These are phyloP conservation scores for Eubucco bourcierii DNA, from an alignment of 2,113 vertebrate genomes.

Conservation along the genomic window DNA sequence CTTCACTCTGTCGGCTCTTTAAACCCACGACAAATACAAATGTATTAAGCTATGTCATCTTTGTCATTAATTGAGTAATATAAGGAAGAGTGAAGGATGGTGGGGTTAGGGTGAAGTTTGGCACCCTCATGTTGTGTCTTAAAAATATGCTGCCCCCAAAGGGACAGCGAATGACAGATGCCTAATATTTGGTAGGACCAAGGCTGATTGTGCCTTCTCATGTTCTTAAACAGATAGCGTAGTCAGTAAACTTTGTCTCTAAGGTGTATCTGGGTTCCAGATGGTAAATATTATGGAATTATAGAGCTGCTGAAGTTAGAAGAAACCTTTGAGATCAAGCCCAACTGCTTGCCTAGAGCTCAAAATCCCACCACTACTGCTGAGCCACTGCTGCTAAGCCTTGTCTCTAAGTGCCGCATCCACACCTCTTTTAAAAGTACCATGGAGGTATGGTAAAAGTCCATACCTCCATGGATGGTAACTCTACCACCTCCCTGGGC, in stretches of 20 bases:
- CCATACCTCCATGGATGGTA: no score
- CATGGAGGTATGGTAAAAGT: no score
- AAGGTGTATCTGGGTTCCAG: not conserved
- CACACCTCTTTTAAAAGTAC: no score
- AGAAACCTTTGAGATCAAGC: no score
- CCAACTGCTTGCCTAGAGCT: no score
- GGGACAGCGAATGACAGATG: not conserved
- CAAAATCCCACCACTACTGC: no score
- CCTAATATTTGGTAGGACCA: not conserved
- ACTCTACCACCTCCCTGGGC: no score
- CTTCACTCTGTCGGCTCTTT: no score
- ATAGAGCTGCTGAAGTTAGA: no score
- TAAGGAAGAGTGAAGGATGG: not conserved
- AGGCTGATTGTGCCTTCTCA: not conserved
- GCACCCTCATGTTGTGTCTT: not conserved
- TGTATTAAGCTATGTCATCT: not conserved
- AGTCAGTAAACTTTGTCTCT: not conserved
- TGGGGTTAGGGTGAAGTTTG: not conserved
- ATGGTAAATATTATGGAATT: not conserved
- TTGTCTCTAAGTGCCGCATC: no score
- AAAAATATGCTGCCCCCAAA: not conserved
- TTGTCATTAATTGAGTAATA: not conserved
- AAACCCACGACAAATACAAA: no score
- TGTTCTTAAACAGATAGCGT: not conserved
- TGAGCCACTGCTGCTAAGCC: no score